phyloP scores from a whole-genome alignment of 1,140 invertebrate genomes.

The Drosophila pallidifrons region DNA sequence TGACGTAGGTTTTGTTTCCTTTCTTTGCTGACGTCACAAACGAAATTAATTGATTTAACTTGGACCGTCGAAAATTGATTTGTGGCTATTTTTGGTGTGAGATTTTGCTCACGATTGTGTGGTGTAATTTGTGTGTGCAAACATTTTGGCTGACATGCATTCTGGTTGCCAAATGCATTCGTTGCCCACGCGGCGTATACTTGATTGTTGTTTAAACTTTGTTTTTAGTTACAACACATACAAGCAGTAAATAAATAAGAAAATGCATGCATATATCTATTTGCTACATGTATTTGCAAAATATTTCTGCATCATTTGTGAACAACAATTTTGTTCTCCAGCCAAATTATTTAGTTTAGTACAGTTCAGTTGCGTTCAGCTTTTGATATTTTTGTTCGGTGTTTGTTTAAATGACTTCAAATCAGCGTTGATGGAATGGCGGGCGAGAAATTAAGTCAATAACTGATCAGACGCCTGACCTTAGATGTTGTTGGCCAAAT shows the following conservation, averaged over 20 bases:
- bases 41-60: conserved; percentile 9
- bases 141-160: conserved; percentile 19
- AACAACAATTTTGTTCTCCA: conserved; percentile 35
- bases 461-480: conserved; percentile 60
- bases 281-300: conserved; percentile 16
- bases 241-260: conserved; percentile 52
- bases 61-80: conserved; percentile 27
- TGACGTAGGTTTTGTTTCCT: not conserved
- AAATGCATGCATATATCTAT: not conserved
- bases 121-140: conserved; percentile 25
- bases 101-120: conserved; percentile 20
- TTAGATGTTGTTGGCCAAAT: conserved; percentile 42
- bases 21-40: conserved; percentile 33
- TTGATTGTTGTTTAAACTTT: conserved; percentile 57
- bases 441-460: conserved; percentile 72
- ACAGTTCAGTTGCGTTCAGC: not conserved
- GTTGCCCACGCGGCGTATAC: conserved; percentile 61
- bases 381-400: conserved; percentile 28
- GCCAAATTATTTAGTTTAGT: conserved; percentile 9
- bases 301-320: conserved; percentile 34
- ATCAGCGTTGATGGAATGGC: conserved; percentile 65
- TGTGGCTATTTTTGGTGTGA: conserved; percentile 17
- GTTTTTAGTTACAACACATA: conserved; percentile 61
- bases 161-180: conserved; percentile 55
- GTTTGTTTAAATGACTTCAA: conserved; percentile 75